A percentile compares a stretch with the other conserved stretches of the same genome.
Conservation (phyloP, 2,797 vertebrate species). For the Acipenser transmontanus region DNA sequence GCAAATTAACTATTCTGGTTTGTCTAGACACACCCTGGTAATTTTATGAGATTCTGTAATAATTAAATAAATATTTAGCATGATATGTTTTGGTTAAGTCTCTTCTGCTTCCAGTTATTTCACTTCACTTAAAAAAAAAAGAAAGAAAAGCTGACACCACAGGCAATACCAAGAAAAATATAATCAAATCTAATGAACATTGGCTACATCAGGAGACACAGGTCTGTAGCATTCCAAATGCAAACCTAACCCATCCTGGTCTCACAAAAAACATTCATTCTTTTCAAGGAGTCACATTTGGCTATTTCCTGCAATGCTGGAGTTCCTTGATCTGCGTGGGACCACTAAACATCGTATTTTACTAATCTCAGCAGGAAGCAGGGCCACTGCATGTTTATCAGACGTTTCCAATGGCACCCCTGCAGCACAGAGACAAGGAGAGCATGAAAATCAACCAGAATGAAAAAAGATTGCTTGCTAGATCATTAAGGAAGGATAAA, state of each 20-base stretch:
- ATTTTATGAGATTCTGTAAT: too few species aligned
- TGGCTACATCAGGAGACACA: conserved; percentile 46
- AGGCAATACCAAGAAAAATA: conserved; percentile 39
- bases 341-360: conserved; percentile 53
- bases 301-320: conserved; percentile 45
- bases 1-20: too few species aligned
- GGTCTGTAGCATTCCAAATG: conserved; percentile 40
- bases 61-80: too few species aligned
- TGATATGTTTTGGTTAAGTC: too few species aligned
- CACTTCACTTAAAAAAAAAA: too few species aligned
- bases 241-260: conserved; percentile 40
- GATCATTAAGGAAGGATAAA: conserved; percentile 55
- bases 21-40: too few species aligned
- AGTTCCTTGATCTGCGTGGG: conserved; percentile 46
- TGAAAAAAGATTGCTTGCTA: conserved; percentile 48
- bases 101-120: too few species aligned
- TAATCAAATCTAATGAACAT: conserved; percentile 48
- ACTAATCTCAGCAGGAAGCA: conserved; percentile 51
- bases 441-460: conserved; percentile 46
- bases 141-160: too few species aligned
- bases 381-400: conserved; percentile 45
- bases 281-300: conserved; percentile 37
- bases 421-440: conserved; percentile 46
- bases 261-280: conserved; percentile 37
- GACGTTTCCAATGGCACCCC: conserved; percentile 45